Percentiles rank a stretch among this genome's conserved stretches.
Conservation (phyloP, 2,113 vertebrate genomes). For the Monopterus albus region DNA sequence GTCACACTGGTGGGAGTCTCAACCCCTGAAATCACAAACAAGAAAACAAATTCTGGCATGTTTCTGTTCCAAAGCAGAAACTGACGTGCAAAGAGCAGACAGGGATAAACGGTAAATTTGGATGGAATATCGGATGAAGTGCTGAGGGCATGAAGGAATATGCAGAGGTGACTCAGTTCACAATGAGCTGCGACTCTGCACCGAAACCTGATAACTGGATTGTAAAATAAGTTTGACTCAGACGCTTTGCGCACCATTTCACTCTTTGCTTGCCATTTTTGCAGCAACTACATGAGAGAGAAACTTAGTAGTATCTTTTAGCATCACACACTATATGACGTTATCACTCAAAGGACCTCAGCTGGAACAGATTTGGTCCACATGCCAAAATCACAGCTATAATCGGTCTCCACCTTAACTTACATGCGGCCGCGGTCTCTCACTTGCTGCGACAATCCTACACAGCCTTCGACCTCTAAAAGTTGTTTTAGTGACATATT, state of each 20-base stretch:
- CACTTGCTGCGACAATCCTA: constrained; percentile 19
- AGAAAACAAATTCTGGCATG: not conserved
- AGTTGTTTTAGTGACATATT: constrained; percentile 28
- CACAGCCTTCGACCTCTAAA: not conserved
- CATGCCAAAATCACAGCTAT: not conserved
- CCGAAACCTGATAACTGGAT: not conserved
- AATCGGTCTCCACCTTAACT: not conserved
- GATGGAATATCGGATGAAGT: not conserved
- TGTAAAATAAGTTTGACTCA: no score
- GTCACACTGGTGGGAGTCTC: not conserved
- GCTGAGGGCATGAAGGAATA: not conserved
- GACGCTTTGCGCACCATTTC: no score
- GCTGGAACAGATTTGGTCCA: not conserved
- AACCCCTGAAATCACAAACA: not conserved
- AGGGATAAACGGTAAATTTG: not conserved
- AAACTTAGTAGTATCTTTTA: not conserved
- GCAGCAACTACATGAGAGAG: not conserved
- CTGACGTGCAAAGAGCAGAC: not conserved
- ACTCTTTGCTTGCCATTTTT: no score
- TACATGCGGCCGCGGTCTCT: not conserved
- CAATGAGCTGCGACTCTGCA: not conserved
- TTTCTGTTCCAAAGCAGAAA: not conserved
- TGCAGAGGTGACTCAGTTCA: not conserved
- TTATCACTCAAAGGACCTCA: not conserved
- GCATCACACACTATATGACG: not conserved